Evolutionary conservation across 2,888 invertebrate genomes (phyloP), one percentile per base, ranked within the genome.

Genomic region (Eristalis pertinax): DNA sequence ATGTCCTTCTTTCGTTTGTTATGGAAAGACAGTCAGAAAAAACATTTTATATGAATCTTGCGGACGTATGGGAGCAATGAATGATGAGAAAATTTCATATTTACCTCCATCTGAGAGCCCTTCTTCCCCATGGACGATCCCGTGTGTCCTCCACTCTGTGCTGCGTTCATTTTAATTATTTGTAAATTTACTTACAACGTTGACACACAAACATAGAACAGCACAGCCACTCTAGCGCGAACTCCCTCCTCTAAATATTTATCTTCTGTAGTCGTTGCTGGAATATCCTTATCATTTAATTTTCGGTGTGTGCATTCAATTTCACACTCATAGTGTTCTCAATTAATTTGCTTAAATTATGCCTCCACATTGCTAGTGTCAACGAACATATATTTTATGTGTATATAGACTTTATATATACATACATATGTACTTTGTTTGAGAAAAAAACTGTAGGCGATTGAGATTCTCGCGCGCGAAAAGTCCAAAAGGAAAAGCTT

Each of bases 31-130:
- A 50, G n/a, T 32, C n/a, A 19, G 11, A 1, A 11, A 5, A 38
- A 10, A 13, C 35, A 35, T 8, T 35, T 35, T 5, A 35, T 35
- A 5, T 7, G 38, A 38, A 38, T 13, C 38, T 13, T 11, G 8
- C 38, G 2, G 67, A 38, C 22, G 15, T 15, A n/a, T 19, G 29
- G 29, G 8, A 26, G 19, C 19, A 35, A 29, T 10, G 24, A 32
- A 32, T 24, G 56, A 67, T 11, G 50, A 67, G 19, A 63, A 69
- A 50, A 43, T 64, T 65, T 58, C 7, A 75, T 78, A 82, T 73
- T 93, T 92, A 93, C 93, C 93, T 93, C 93, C 91, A 93, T 91
- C 90, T 93, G 93, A 67, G 93, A 93, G 89, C 93, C 93, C 89
- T 93, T 93, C 90, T 93, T 93, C 89, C 92, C 92, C 90, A 93